Evolutionary conservation across 2,113 vertebrate genomes (phyloP), one percentile per base, ranked within the genome.

Genomic region (Sarotherodon lohbergeri): DNA sequence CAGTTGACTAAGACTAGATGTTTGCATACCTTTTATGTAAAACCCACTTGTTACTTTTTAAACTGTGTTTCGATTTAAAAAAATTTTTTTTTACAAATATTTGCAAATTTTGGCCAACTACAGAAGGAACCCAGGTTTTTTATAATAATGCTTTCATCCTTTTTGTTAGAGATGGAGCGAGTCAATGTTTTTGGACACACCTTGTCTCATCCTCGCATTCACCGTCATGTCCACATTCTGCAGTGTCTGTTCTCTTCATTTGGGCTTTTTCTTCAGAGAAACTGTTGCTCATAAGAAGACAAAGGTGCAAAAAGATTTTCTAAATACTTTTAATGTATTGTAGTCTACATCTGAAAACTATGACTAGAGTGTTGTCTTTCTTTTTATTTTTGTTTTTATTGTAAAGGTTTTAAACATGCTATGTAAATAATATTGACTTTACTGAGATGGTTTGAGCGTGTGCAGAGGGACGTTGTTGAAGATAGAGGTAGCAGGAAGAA

Each of bases 141-240:
- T 9, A 27, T 27, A 9, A 14, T 11, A 48, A 73, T 6, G 68
- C 41, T 0, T 73, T 46, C 9, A 46, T 48, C 41, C 9, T 4
- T 27, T 36, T 16, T 73, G 2, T 27, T 46, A 41, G 63, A 0
- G 19, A 39, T 68, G 8, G 1, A 0, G 0, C 3, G 2, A 43
- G 36, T 43, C n/a, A 16, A 13, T 46, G 41, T 27, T 46, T 16
- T 17, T 73, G 68, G 41, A 46, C 68, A 46, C 41, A 73, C 13
- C n/a, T n/a, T 39, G 61, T 22, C 61, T 4, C n/a, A 16, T 71
- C 13, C n/a, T 71, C 4, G 8, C 39, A 0, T 24, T 13, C 61
- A 13, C 6, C 12, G 0, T 71, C 66, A 3, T 2, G 12, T 41
- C 63, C 34, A 68, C 36, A 43, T 39, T n/a, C 61, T 66, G 32